phyloP scores from a whole-genome alignment of 1,140 invertebrate genomes.

The Scylla paramamosain region DNA sequence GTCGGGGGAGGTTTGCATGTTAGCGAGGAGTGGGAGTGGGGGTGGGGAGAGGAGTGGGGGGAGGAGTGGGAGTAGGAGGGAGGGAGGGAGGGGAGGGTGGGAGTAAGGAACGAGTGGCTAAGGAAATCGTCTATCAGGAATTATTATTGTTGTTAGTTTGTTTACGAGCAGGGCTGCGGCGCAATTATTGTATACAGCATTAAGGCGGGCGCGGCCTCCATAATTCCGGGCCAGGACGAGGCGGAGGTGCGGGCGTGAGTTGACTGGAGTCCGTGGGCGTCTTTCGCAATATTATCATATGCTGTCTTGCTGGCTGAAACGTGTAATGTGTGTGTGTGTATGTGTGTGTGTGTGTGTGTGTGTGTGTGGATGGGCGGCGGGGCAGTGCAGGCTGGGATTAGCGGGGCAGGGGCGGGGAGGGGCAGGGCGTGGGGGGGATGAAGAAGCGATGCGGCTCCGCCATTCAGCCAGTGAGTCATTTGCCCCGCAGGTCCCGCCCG shows the following conservation, averaged over 20 bases:
- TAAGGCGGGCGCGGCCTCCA: constrained; percentile 7
- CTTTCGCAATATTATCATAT: constrained; percentile 30
- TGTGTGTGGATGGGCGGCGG: neutral
- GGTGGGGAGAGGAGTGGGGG: no score
- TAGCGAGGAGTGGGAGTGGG: neutral
- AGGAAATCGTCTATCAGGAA: constrained; percentile 17
- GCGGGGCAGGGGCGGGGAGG: neutral
- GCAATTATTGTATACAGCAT: constrained; percentile 23
- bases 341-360: neutral
- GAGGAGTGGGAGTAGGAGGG: neutral
- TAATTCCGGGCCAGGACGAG: neutral
- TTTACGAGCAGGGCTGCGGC: neutral
- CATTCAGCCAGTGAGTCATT: constrained; percentile 64
- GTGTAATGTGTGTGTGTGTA: neutral
- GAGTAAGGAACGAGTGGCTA: neutral
- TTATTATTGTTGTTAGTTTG: constrained; percentile 24
- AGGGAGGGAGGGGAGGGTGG: neutral
- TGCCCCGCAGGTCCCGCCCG: constrained; percentile 64
- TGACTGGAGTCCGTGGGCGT: neutral
- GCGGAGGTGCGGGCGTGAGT: neutral
- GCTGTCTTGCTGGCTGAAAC: neutral
- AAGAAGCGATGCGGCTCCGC: constrained; percentile 36
- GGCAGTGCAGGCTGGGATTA: constrained; percentile 7
- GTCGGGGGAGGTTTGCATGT: neutral
- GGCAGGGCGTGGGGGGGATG: neutral